Conservation (phyloP, 1,140 invertebrate genomes). For the Chironomus striatipennis region DNA sequence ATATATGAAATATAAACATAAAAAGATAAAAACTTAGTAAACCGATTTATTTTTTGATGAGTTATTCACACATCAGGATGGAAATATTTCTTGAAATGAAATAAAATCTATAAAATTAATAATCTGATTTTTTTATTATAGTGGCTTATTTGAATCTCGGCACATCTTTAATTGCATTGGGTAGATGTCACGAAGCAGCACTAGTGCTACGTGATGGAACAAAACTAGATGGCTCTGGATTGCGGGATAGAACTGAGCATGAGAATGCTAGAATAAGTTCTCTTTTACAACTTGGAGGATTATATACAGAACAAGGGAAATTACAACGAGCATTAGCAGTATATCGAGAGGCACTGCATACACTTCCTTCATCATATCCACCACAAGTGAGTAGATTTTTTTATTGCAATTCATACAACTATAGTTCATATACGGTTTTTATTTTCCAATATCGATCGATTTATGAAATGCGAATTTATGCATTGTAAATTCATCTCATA, state of each 20-base stretch:
- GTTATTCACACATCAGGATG: too few species aligned
- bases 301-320: conserved; percentile 79
- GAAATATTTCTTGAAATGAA: too few species aligned
- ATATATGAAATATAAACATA: too few species aligned
- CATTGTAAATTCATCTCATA: too few species aligned
- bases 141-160: conserved; percentile 94
- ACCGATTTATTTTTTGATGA: too few species aligned
- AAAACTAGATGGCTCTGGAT: conserved; percentile 70
- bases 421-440: not conserved
- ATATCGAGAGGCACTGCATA: conserved; percentile 76
- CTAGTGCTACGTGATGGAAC: conserved; percentile 72
- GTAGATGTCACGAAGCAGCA: conserved; percentile 73
- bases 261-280: conserved; percentile 84
- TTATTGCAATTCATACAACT: not conserved
- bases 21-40: too few species aligned
- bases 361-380: conserved; percentile 70
- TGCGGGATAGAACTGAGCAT: conserved; percentile 84
- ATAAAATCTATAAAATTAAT: too few species aligned
- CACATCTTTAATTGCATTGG: conserved; percentile 72
- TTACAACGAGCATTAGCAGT: conserved; percentile 78
- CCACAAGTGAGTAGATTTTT: conserved; percentile 53
- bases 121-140: conserved; percentile 44
- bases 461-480: too few species aligned
- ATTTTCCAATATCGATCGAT: too few species aligned
- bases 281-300: conserved; percentile 79